These are phyloP conservation scores for Hylaeus volcanicus DNA, from an alignment of 1,140 invertebrate genomes.

Conservation along the genomic window DNA sequence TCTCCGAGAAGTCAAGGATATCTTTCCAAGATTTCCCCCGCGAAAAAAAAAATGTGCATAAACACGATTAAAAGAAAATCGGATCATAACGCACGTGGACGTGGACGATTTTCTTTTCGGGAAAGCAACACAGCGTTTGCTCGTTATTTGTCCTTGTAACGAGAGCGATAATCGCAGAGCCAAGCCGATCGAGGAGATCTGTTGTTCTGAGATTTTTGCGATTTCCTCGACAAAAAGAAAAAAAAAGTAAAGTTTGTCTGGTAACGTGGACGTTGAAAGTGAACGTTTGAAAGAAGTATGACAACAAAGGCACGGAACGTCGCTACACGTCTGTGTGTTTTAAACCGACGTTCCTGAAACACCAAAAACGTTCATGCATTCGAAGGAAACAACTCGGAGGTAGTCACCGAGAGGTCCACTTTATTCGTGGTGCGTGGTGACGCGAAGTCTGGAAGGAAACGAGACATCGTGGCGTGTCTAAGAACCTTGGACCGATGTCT, in stretches of 20 bases:
- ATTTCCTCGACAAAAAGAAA: not conserved
- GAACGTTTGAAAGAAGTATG: not conserved
- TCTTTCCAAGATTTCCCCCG: no score
- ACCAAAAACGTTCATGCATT: slow-evolving; percentile 8
- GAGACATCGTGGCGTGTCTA: slow-evolving; percentile 38
- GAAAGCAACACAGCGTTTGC: slow-evolving; percentile 24
- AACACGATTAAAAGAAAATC: not conserved
- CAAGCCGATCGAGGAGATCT: not conserved
- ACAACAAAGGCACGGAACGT: not conserved
- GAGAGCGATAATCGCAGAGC: not conserved
- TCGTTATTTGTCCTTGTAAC: not conserved
- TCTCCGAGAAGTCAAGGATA: no score
- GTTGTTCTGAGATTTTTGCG: not conserved
- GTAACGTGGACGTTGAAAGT: not conserved
- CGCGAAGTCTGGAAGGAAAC: not conserved
- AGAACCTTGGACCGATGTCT: slow-evolving; percentile 12
- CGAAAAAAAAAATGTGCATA: not conserved
- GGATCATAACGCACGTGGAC: not conserved
- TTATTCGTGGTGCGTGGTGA: not conserved
- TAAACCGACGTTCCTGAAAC: slow-evolving; percentile 3
- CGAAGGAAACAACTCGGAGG: not conserved
- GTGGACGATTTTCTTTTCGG: not conserved
- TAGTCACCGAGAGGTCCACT: not conserved
- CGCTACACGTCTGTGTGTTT: slow-evolving; percentile 42
- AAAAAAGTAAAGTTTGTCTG: no score